Percentiles rank a stretch among this genome's conserved stretches.
These are phyloP conservation scores for Sthenelais limicola DNA, from an alignment of 2,888 invertebrate species.

Conservation along the genomic window DNA sequence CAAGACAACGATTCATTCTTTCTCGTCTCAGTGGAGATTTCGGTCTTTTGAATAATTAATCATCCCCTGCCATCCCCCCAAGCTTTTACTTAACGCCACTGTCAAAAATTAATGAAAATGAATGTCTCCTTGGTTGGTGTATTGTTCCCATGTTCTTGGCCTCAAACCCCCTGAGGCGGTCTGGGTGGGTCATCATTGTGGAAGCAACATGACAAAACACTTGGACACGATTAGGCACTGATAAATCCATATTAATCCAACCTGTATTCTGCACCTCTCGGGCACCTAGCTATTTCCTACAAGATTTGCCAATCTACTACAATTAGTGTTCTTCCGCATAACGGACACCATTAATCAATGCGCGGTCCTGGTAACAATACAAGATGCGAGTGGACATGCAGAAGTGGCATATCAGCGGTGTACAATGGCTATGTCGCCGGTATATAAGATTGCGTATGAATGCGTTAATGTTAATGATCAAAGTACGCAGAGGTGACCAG, in stretches of 20 bases:
- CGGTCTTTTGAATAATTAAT: conserved; percentile 24
- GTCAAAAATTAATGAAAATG: conserved; percentile 36
- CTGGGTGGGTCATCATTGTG: conserved; percentile 1
- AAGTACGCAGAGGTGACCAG: no score
- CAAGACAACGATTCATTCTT: conserved; percentile 32
- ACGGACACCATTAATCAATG: conserved; percentile 16
- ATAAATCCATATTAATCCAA: conserved; percentile 31
- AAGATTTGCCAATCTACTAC: conserved; percentile 32
- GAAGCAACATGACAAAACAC: conserved; percentile 34
- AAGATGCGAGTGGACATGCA: no score
- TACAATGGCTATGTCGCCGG: no score
- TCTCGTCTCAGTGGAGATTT: conserved; percentile 29
- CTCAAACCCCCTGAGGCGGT: neutral
- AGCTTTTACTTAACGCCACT: conserved; percentile 38
- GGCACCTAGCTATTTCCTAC: conserved; percentile 15
- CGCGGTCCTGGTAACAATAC: conserved; percentile 5
- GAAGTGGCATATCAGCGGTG: no score
- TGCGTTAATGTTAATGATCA: no score
- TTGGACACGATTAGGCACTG: conserved; percentile 32
- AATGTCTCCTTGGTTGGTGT: conserved; percentile 9
- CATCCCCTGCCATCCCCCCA: conserved; percentile 28
- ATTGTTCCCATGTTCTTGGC: conserved; percentile 20
- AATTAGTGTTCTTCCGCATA: conserved; percentile 28
- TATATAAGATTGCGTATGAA: no score
- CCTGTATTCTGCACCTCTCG: conserved; percentile 16